These are phyloP conservation scores for Helobdella robusta DNA, from an alignment of 2,888 invertebrate species.

Conservation along the genomic window DNA sequence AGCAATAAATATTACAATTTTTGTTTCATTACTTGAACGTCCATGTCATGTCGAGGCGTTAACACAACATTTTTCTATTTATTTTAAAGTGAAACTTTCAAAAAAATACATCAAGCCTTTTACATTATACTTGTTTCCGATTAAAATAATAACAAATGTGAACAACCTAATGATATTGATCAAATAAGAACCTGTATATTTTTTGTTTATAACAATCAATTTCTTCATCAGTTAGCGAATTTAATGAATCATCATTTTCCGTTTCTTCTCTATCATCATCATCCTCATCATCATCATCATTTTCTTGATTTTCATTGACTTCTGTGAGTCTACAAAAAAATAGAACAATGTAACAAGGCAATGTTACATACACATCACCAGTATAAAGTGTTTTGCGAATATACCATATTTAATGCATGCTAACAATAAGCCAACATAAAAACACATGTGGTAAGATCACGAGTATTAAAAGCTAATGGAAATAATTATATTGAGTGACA, in stretches of 20 bases:
- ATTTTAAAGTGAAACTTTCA: neutral
- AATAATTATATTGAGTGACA: no score
- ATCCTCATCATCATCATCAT: conserved; percentile 17
- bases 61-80: no score
- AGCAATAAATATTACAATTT: no score
- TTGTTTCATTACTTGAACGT: no score
- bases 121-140: neutral
- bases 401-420: no score
- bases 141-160: neutral
- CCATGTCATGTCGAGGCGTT: no score
- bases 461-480: no score
- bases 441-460: no score
- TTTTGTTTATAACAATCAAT: conserved; percentile 18
- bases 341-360: neutral
- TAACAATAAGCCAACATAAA: no score
- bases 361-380: neutral
- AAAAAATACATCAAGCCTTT: neutral
- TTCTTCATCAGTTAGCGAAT: conserved; percentile 10
- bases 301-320: neutral
- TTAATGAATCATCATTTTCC: neutral
- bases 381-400: neutral
- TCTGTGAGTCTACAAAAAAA: neutral
- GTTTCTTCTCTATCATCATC: neutral
- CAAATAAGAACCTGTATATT: conserved; percentile 12
- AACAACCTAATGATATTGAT: neutral